phyloP scores from a whole-genome alignment of 2,113 vertebrate species.

The Martes martes region DNA sequence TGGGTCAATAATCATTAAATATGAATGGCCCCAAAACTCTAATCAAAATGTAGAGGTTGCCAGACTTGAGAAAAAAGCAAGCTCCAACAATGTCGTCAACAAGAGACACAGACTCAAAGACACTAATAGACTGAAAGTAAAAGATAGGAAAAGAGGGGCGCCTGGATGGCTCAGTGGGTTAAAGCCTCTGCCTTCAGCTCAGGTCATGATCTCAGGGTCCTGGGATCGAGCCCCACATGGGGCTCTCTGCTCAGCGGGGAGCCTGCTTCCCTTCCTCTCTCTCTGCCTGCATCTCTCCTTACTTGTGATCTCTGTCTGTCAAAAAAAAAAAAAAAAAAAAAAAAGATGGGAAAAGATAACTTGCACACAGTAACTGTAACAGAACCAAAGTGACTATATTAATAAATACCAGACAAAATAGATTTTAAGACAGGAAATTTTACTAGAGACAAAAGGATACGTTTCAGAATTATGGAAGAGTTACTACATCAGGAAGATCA shows the following conservation, averaged over 20 bases:
- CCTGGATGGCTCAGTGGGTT: too few species aligned
- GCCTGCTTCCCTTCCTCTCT: too few species aligned
- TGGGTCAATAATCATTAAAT: not conserved
- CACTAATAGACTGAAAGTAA: not conserved
- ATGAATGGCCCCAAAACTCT: not conserved
- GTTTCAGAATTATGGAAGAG: not conserved
- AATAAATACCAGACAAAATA: not conserved
- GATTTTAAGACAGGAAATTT: not conserved
- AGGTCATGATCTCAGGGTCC: too few species aligned
- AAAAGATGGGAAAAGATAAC: not conserved
- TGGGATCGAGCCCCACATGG: too few species aligned
- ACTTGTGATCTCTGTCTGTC: too few species aligned
- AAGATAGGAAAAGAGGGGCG: not conserved
- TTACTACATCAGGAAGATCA: not conserved
- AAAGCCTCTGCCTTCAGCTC: too few species aligned
- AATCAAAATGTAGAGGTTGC: not conserved
- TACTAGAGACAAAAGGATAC: not conserved
- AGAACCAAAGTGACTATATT: not conserved
- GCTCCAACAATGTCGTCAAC: not conserved
- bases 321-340: too few species aligned
- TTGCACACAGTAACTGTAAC: not conserved
- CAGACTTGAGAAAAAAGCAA: not conserved
- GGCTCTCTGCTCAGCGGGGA: too few species aligned
- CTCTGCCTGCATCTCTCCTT: too few species aligned
- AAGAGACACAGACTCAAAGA: not conserved